Evolutionary conservation across 2,888 invertebrate species (phyloP).

Genomic region (Deroplatys truncata): DNA sequence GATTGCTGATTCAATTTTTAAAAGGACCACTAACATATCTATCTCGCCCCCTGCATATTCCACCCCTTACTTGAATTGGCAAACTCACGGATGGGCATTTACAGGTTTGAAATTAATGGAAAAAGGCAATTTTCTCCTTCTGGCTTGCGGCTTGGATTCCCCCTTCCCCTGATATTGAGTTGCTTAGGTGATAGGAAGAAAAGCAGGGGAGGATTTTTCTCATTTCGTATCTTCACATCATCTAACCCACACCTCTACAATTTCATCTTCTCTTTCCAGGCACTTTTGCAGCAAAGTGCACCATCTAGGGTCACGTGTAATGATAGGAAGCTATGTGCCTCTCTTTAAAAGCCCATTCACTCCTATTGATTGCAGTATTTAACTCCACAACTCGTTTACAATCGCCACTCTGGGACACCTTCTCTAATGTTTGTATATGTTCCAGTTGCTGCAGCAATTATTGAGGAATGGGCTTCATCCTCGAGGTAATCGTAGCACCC

Average conservation of each 20-base stretch:
- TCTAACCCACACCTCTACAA: background rate
- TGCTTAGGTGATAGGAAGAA: background rate
- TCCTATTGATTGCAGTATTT: background rate
- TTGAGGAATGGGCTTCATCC: too few species aligned
- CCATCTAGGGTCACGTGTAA: background rate
- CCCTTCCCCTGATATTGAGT: background rate
- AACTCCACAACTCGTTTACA: background rate
- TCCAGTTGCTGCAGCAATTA: too few species aligned
- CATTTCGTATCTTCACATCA: background rate
- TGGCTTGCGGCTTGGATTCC: background rate
- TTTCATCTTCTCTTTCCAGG: background rate
- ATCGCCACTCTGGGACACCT: background rate
- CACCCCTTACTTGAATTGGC: background rate
- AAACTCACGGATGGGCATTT: background rate
- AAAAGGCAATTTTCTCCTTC: conserved; percentile 1
- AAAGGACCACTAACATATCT: background rate
- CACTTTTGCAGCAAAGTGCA: background rate
- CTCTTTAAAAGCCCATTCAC: background rate
- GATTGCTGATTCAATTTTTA: background rate
- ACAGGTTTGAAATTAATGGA: conserved; percentile 10
- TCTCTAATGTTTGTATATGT: too few species aligned
- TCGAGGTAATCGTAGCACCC: too few species aligned
- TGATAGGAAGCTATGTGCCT: background rate
- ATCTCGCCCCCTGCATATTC: background rate
- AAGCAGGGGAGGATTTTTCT: background rate